Percentiles rank a stretch among this genome's conserved stretches.
phyloP scores from a whole-genome alignment of 2,888 invertebrate species.

The Drosophila lacicola region DNA sequence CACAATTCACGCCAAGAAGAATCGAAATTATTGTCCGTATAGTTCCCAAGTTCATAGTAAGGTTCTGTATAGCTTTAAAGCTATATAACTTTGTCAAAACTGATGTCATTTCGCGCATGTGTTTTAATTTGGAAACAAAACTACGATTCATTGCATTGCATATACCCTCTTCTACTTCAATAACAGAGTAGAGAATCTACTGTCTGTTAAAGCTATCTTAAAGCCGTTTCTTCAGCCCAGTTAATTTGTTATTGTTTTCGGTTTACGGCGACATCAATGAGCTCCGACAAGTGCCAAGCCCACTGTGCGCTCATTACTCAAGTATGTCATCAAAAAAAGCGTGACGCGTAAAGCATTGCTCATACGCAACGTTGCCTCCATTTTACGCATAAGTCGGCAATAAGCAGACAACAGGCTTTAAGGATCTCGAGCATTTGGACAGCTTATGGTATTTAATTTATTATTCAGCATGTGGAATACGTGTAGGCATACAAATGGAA shows the following conservation, averaged over 20 bases:
- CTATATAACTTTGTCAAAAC: no score
- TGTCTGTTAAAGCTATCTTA: background rate
- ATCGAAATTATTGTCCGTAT: no score
- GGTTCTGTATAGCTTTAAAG: no score
- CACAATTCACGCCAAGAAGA: no score
- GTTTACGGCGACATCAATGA: background rate
- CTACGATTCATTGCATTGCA: background rate
- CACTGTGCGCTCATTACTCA: conserved; percentile 18
- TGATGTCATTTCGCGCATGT: no score
- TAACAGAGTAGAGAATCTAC: background rate
- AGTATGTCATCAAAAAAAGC: conserved; percentile 9
- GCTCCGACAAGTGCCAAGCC: conserved; percentile 15
- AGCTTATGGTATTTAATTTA: conserved; percentile 31
- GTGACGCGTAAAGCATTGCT: conserved; percentile 32
- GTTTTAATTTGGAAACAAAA: no score
- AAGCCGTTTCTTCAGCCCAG: background rate
- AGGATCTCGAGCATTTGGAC: conserved; percentile 17
- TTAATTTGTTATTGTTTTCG: conserved; percentile 2
- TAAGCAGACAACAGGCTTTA: conserved; percentile 39
- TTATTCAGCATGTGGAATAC: conserved; percentile 33
- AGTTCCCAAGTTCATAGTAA: no score
- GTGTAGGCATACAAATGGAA: conserved; percentile 31
- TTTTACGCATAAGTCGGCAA: conserved; percentile 11
- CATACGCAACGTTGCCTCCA: conserved; percentile 53
- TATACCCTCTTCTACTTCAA: background rate